phyloP scores from a whole-genome alignment of 1,140 invertebrate species.

The Bursaphelenchus mucronatus region DNA sequence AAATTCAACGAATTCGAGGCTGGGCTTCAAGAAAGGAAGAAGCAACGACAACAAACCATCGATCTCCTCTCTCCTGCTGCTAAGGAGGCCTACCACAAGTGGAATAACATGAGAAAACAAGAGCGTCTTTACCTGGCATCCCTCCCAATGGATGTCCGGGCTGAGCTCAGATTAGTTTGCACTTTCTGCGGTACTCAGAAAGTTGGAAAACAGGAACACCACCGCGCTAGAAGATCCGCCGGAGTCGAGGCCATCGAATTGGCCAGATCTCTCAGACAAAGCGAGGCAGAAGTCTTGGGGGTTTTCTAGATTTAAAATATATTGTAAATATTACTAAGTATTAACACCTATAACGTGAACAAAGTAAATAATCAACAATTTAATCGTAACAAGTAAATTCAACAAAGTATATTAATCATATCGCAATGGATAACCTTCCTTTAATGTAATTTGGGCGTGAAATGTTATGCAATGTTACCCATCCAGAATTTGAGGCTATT shows the following conservation, averaged over 20 bases:
- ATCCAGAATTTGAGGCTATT: background rate
- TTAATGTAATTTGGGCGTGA: too few relatives aligned
- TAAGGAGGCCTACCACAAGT: conserved; percentile 53
- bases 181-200: conserved; percentile 43
- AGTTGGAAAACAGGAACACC: conserved; percentile 21
- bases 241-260: conserved; percentile 19
- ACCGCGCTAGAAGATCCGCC: conserved; percentile 19
- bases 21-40: conserved; percentile 45
- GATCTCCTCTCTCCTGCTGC: conserved; percentile 43
- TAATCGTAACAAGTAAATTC: too few relatives aligned
- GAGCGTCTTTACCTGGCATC: conserved; percentile 49
- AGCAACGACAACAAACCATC: conserved; percentile 39
- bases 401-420: too few relatives aligned
- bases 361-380: too few relatives aligned
- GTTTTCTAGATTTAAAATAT: too few relatives aligned
- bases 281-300: background rate
- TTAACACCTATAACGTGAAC: too few relatives aligned
- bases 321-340: too few relatives aligned
- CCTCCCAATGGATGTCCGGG: conserved; percentile 50
- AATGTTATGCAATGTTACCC: conserved; percentile 1
- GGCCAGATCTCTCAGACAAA: conserved; percentile 1
- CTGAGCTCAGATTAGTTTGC: conserved; percentile 51
- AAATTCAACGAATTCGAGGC: conserved; percentile 59
- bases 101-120: conserved; percentile 48
- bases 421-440: too few relatives aligned